phyloP scores from a whole-genome alignment of 1,140 invertebrate species.

The Coenobita brevimanus region DNA sequence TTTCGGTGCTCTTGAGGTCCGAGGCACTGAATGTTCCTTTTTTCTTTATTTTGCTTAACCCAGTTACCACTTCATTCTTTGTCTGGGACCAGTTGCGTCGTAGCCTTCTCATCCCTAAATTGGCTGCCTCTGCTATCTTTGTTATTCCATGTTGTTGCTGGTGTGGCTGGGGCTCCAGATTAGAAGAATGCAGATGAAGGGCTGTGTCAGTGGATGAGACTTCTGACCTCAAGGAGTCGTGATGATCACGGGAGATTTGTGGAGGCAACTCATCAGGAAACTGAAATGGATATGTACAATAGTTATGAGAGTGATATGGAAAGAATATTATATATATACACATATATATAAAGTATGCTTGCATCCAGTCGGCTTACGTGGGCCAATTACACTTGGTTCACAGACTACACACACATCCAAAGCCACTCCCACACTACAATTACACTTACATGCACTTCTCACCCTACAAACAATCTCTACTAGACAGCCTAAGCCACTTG shows the following conservation, averaged over 20 bases:
- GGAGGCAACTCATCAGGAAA: slow-evolving; percentile 34
- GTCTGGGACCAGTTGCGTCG: slow-evolving; percentile 70
- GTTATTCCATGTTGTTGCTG: slow-evolving; percentile 61
- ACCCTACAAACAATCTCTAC: too few relatives aligned
- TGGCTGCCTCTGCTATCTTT: slow-evolving; percentile 67
- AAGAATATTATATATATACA: too few relatives aligned
- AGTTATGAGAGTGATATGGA: too few relatives aligned
- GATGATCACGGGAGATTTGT: slow-evolving; percentile 46
- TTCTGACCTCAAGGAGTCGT: slow-evolving; percentile 58
- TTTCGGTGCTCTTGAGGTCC: slow-evolving; percentile 67
- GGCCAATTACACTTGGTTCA: too few relatives aligned
- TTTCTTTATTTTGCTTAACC: slow-evolving; percentile 70
- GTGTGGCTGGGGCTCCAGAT: slow-evolving; percentile 38
- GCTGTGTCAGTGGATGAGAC: slow-evolving; percentile 26
- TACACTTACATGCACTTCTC: too few relatives aligned
- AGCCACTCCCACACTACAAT: too few relatives aligned
- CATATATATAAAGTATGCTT: too few relatives aligned
- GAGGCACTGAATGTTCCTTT: slow-evolving; percentile 69
- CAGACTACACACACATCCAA: too few relatives aligned
- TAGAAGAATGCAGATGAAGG: neutral
- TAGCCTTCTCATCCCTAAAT: slow-evolving; percentile 65
- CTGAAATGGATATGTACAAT: neutral
- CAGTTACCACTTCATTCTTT: slow-evolving; percentile 71
- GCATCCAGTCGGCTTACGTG: too few relatives aligned
- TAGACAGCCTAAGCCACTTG: too few relatives aligned